Conservation (phyloP, 2,888 invertebrate species). For the Syrista parreyssii region DNA sequence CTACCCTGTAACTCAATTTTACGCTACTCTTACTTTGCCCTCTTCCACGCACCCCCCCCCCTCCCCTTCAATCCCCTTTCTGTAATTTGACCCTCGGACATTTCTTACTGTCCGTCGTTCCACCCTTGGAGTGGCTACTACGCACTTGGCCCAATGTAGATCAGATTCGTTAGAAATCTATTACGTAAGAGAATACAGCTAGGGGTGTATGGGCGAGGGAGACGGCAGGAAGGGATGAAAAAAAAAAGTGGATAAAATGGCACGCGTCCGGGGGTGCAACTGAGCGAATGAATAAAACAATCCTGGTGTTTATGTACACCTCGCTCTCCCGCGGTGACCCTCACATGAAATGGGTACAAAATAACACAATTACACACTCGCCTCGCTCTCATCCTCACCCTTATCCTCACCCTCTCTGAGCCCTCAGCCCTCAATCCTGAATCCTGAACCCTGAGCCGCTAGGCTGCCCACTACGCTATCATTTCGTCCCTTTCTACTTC, state of each 20-base stretch:
- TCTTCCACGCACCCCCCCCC: neutral
- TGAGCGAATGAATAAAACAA: conserved; percentile 62
- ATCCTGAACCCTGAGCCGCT: neutral
- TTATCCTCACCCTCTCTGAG: conserved; percentile 40
- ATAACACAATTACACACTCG: conserved; percentile 66
- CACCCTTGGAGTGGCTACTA: neutral
- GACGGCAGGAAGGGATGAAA: neutral
- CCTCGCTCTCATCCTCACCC: conserved; percentile 38
- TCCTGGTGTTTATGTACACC: conserved; percentile 62
- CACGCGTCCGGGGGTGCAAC: conserved; percentile 47
- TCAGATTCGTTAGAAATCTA: neutral
- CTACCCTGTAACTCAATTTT: conserved; percentile 61
- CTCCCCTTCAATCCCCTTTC: too few relatives aligned
- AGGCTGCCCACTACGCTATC: conserved; percentile 11
- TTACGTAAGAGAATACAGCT: neutral
- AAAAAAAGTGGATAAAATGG: conserved; percentile 23
- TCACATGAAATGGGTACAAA: conserved; percentile 63
- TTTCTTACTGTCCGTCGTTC: neutral
- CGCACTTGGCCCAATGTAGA: neutral
- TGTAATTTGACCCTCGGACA: neutral
- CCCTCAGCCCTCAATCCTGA: conserved; percentile 25
- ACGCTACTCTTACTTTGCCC: conserved; percentile 41
- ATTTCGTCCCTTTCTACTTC: conserved; percentile 12
- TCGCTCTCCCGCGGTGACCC: conserved; percentile 51
- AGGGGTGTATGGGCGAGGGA: neutral